Conservation (phyloP, 2,113 vertebrate genomes). For the Leucopsar rothschildi region DNA sequence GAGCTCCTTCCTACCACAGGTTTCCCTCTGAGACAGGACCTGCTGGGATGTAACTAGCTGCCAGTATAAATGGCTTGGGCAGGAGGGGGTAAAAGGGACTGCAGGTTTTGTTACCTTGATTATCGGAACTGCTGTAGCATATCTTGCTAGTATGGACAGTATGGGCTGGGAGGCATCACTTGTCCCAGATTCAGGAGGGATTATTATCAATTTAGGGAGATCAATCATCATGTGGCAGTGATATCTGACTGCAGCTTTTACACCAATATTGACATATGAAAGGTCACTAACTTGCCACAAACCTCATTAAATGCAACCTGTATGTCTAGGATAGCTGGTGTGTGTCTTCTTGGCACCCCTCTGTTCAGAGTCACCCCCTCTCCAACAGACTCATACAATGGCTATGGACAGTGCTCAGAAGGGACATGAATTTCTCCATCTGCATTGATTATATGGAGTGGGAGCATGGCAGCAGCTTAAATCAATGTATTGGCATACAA, state of each 20-base stretch:
- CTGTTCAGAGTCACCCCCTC: not conserved
- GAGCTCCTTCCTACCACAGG: not conserved
- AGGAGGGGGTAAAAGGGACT: not conserved
- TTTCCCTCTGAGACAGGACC: accelerated
- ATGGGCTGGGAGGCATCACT: not conserved
- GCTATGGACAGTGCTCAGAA: not conserved
- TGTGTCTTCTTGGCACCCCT: not conserved
- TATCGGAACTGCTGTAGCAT: not conserved
- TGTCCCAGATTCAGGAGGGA: not conserved
- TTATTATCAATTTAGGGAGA: not conserved
- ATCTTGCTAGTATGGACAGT: not conserved
- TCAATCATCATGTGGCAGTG: accelerated
- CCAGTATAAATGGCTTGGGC: not conserved
- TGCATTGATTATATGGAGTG: not conserved
- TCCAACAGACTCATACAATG: accelerated
- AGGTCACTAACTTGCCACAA: not conserved
- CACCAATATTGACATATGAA: not conserved
- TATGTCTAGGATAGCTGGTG: accelerated
- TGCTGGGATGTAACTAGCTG: not conserved
- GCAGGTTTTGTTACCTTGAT: not conserved
- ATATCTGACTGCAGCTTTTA: not conserved
- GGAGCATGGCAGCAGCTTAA: not conserved
- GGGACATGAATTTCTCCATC: not conserved
- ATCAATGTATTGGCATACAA: not conserved
- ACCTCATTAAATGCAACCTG: not conserved